Evolutionary conservation across 2,888 invertebrate genomes (phyloP).

Genomic region (Neocrepidodera transversa): DNA sequence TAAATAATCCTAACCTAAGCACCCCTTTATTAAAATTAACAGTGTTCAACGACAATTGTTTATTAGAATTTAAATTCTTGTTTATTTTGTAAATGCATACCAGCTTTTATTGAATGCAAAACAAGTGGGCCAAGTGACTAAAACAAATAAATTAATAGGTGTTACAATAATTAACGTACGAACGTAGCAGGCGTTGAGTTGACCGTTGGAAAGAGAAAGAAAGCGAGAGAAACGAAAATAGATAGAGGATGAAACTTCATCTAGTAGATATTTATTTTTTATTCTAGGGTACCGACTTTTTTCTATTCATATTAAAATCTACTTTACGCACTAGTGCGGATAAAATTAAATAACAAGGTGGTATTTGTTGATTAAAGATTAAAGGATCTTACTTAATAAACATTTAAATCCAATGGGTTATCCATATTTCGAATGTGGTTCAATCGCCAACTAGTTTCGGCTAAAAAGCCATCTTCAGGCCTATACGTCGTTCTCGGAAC

Average conservation of each 20-base stretch:
- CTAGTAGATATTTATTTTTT: background rate
- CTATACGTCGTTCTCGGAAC: too few species aligned
- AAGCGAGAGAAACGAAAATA: background rate
- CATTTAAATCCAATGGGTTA: too few species aligned
- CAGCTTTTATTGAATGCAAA: conserved; percentile 9
- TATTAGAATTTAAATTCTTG: background rate
- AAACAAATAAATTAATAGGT: conserved; percentile 20
- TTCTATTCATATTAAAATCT: too few species aligned
- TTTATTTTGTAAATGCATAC: conserved; percentile 8
- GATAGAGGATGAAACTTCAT: background rate
- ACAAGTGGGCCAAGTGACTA: conserved; percentile 16
- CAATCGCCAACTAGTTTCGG: too few species aligned
- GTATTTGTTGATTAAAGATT: too few species aligned
- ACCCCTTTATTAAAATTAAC: too few species aligned
- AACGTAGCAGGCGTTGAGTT: conserved; percentile 13
- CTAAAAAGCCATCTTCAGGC: too few species aligned
- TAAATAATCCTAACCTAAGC: too few species aligned
- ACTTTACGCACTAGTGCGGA: too few species aligned
- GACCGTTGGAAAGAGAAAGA: conserved; percentile 1
- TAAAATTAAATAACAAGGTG: too few species aligned
- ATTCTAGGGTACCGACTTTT: background rate
- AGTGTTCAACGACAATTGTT: background rate
- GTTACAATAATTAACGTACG: conserved; percentile 12
- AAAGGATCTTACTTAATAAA: too few species aligned
- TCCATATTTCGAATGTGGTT: too few species aligned